Evolutionary conservation across 2,888 invertebrate genomes (phyloP), one percentile per base, ranked within the genome.

Genomic region (Mystacides longicornis): DNA sequence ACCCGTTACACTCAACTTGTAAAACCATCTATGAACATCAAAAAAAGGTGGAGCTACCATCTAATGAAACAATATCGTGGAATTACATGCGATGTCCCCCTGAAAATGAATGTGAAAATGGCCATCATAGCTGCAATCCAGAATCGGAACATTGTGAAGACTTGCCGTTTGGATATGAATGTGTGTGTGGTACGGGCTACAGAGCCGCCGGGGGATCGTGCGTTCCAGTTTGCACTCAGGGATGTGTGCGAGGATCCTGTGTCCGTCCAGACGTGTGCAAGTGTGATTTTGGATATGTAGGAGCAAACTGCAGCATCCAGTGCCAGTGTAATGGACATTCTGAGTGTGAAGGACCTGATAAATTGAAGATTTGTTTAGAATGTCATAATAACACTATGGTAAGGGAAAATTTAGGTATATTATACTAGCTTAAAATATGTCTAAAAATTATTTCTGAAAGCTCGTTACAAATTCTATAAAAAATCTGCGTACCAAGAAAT

Each of bases 301-400:
- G 96, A 52, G 85, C 87, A 63, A 93, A 94, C 75, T 97, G 96
- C 70, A 90, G 90, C 64, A 90, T 90, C 60, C 90, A 93, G 71
- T 96, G 96, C 69, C 86, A 91, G 69, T 97, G 96, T 70, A 94
- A 96, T 69, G 93, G 93, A 0, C 94, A 96, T 73, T 89, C 94
- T 55, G 83, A 94, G 69, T 97, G 96, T 69, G 86, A 83, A 65
- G 91, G 93, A 1, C 91, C 91, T 5, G 89, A 91, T 67, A 85
- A 86, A 65, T 78, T 92, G 58, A 87, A 89, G 67, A 79, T 81
- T 58, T 96, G 96, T 67, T 73, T 86, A 33, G 78, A 87, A 68
- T 96, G 96, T 67, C 85, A 87, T 66, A 95, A 96, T 68, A 92
- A 95, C 67, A 96, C 96, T 2, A 88, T 88, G 87, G 86, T 85